Evolutionary conservation across 2,113 vertebrate genomes (phyloP), one percentile per base, ranked within the genome.

Genomic region (Phaetusa simplex): DNA sequence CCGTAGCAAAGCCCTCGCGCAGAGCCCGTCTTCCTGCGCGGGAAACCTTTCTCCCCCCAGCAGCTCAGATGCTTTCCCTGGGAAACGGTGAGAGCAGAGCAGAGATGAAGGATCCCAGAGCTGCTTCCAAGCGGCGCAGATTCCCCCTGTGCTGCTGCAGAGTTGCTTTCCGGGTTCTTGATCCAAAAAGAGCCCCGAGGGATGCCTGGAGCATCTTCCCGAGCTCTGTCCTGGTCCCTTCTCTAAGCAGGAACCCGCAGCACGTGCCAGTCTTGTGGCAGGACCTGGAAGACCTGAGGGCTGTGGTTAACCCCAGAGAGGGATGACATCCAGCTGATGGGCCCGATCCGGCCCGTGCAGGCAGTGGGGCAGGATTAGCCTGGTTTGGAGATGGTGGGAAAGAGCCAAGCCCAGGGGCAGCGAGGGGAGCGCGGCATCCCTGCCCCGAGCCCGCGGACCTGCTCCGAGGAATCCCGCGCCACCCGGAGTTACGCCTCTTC

Each of bases 401-500:
- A 20, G 52, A 19, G 8, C 40, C 49, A 6, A 22, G 15, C 23
- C 40, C 47, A 47, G 43, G 65, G 36, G 38, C 70, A 43, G 23
- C 3, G 1, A n/a, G 65, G 30, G 34, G 32, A 67, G 69, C 2
- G 1, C 2, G 1, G 34, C 36, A 58, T 30, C 49, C 49, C 49
- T 0, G 2, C 2, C 17, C 61, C 1, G 0, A 76, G 69, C 58
- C 50, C 50, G 22, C n/a, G 55, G 43, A 18, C 36, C 38, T 73
- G 45, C 77, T 64, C 27, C 3, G 21, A 19, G 85, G 71, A 69
- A 24, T 21, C 45, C 50, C 3, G 43, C 13, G 14, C 16, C 62
- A 23, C 13, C 49, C 4, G 2, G 45, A 24, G 11, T 9, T 82
- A 9, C 1, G 0, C 16, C 49, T 50, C 14, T 38, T 15, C n/a